A percentile compares a stretch with the other conserved stretches of the same genome.
These are phyloP conservation scores for Callaeas wilsoni DNA, from an alignment of 2,113 vertebrate genomes.

Conservation along the genomic window DNA sequence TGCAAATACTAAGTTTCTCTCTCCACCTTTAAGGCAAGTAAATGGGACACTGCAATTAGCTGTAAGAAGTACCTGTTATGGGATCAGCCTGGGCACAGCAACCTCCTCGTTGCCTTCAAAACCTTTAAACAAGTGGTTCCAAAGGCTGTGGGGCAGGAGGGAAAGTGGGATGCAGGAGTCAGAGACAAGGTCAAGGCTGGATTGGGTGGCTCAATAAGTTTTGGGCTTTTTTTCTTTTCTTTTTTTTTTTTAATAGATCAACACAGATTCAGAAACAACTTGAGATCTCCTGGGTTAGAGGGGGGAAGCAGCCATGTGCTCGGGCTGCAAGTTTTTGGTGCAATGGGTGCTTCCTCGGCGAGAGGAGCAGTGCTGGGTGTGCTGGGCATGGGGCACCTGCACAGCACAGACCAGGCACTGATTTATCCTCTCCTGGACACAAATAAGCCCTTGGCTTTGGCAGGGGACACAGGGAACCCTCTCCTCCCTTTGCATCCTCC, in stretches of 20 bases:
- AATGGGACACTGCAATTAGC: conserved; percentile 22
- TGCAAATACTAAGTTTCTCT: conserved; percentile 77
- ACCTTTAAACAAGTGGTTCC: not conserved
- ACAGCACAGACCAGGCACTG: not conserved
- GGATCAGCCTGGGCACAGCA: not conserved
- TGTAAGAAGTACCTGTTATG: not conserved
- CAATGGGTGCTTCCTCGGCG: not conserved
- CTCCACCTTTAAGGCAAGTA: conserved; percentile 82
- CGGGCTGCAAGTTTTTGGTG: not conserved
- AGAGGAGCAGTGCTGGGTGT: not conserved
- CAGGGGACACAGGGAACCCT: not conserved
- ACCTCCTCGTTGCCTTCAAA: not conserved
- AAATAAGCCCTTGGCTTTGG: not conserved
- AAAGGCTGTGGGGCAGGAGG: not conserved
- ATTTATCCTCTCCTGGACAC: not conserved
- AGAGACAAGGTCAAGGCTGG: not conserved
- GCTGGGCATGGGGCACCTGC: not conserved
- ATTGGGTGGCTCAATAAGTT: not conserved
- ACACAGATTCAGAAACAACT: not conserved
- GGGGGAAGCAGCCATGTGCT: not conserved
- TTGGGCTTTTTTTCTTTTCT: not conserved
- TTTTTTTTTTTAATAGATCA: not conserved
- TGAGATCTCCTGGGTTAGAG: not conserved
- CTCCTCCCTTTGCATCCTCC: not conserved
- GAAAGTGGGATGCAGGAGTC: not conserved